Conservation (phyloP, 30 jellyfish, hydroid and myxozoan species). For the Aurelia coerulea region DNA sequence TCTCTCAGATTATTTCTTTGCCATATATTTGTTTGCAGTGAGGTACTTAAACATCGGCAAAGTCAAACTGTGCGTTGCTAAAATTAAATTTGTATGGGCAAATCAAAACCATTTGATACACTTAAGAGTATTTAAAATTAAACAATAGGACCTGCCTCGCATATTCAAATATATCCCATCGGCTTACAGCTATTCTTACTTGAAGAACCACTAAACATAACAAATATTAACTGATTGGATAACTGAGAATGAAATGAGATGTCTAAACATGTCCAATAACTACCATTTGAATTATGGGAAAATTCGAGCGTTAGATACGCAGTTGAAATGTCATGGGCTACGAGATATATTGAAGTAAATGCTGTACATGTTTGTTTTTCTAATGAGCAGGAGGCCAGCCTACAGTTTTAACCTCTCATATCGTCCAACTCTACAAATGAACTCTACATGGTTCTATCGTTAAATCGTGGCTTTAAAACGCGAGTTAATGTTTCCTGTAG, state of each 20-base stretch:
- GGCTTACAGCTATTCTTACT: conserved; percentile 29
- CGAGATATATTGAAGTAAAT: too few species aligned
- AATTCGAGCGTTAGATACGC: background rate
- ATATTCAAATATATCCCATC: conserved; percentile 12
- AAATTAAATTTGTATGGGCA: background rate
- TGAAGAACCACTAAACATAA: background rate
- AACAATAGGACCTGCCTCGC: conserved; percentile 41
- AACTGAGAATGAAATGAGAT: conserved; percentile 4
- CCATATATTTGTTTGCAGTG: background rate
- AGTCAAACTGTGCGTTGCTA: conserved; percentile 32
- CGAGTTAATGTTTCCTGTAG: too few species aligned
- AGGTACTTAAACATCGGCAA: conserved; percentile 1
- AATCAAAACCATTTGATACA: conserved; percentile 17
- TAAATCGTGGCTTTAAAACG: too few species aligned
- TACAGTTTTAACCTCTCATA: too few species aligned
- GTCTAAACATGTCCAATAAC: conserved; percentile 10
- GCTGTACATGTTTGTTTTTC: too few species aligned
- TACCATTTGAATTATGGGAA: conserved; percentile 31
- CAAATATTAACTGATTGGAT: conserved; percentile 23
- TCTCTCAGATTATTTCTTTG: background rate
- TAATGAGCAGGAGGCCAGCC: too few species aligned
- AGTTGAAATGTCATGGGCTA: too few species aligned
- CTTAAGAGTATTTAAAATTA: conserved; percentile 23
- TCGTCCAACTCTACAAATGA: too few species aligned
- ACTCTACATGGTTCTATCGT: too few species aligned